Evolutionary conservation across 2,888 invertebrate species (phyloP).

Genomic region (Diarsia brunnea): DNA sequence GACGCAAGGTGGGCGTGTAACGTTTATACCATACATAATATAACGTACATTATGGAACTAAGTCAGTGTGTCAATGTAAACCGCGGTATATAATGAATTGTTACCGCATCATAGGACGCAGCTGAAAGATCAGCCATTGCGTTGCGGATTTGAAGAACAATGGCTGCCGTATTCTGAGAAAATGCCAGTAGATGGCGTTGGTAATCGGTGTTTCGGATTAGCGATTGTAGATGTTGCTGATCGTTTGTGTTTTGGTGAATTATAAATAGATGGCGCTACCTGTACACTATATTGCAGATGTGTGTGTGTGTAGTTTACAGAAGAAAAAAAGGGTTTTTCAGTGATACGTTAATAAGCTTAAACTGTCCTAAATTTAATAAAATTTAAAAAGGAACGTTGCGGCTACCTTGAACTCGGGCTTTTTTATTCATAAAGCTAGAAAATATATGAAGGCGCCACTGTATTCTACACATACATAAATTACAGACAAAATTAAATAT

Average conservation of each 20-base stretch:
- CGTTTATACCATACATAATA: conserved; percentile 23
- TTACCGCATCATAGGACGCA: conserved; percentile 47
- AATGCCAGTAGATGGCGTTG: conserved; percentile 42
- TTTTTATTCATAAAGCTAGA: neutral
- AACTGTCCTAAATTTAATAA: neutral
- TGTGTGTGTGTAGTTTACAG: neutral
- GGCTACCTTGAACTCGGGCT: fast-evolving
- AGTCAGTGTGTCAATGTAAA: conserved; percentile 66
- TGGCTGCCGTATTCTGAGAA: conserved; percentile 18
- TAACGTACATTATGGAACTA: conserved; percentile 39
- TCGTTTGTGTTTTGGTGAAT: neutral
- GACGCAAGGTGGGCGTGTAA: conserved; percentile 24
- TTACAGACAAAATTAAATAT: too few relatives aligned
- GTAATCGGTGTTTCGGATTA: neutral
- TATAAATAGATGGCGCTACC: conserved; percentile 4
- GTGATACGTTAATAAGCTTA: neutral
- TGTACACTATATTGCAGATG: neutral
- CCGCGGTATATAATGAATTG: conserved; percentile 47
- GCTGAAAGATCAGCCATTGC: conserved; percentile 24
- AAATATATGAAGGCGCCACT: neutral
- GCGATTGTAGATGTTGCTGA: conserved; percentile 24
- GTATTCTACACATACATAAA: neutral
- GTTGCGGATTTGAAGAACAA: conserved; percentile 39
- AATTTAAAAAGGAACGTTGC: neutral
- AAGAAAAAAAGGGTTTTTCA: neutral